These are phyloP conservation scores for Xylota segnis DNA, from an alignment of 2,888 invertebrate genomes.

Conservation along the genomic window DNA sequence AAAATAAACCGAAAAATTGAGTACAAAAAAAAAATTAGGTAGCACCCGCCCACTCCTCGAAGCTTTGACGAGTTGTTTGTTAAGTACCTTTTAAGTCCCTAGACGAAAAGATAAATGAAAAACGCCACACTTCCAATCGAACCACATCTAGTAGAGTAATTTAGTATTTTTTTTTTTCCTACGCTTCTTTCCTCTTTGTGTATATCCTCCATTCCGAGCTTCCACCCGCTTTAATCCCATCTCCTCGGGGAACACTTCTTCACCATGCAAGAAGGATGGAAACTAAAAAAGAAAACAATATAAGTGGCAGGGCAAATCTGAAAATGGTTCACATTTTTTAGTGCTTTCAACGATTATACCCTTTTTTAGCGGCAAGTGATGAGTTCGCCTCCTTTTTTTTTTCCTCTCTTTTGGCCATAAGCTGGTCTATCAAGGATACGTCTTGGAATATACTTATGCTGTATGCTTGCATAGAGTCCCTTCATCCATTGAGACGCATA, in stretches of 20 bases:
- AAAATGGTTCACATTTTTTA: constrained; percentile 66
- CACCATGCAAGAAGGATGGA: constrained; percentile 27
- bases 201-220: background rate
- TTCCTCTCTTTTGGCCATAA: no score
- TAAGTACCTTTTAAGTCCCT: constrained; percentile 67
- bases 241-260: constrained; percentile 22
- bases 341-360: constrained; percentile 69
- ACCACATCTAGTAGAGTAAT: constrained; percentile 61
- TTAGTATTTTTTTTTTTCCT: constrained; percentile 19
- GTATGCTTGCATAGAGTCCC: constrained; percentile 43
- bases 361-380: constrained; percentile 53
- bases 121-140: constrained; percentile 59
- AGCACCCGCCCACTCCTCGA: constrained; percentile 28
- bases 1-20: constrained; percentile 38
- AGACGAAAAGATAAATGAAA: constrained; percentile 67
- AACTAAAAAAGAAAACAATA: constrained; percentile 32
- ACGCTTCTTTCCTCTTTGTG: background rate
- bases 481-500: constrained; percentile 61
- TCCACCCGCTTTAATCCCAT: constrained; percentile 22
- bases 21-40: constrained; percentile 27
- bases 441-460: constrained; percentile 6
- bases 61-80: constrained; percentile 68
- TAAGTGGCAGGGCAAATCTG: constrained; percentile 34
- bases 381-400: background rate
- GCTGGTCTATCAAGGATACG: constrained; percentile 26